A percentile compares a stretch with the other conserved stretches of the same genome.
Conservation (phyloP, 2,797 vertebrate species). For the Prunella strophiata region DNA sequence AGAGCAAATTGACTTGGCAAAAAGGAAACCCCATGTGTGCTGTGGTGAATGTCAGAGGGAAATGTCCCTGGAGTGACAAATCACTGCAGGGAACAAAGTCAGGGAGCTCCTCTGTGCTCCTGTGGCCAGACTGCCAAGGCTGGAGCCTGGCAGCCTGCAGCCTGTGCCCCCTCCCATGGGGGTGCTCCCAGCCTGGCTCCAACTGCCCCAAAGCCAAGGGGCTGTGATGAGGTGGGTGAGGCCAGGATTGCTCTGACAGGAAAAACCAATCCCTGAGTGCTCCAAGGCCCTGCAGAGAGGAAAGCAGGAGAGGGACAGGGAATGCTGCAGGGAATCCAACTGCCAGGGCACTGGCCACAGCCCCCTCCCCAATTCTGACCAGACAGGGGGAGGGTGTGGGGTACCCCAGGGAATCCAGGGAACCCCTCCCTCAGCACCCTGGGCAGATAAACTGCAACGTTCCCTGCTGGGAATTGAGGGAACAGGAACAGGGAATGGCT, state of each 20-base stretch:
- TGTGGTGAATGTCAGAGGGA: background rate
- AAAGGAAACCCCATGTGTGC: background rate
- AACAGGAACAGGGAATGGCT: background rate
- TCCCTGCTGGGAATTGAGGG: rapidly evolving
- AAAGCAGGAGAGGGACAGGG: rapidly evolving
- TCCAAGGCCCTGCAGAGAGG: background rate
- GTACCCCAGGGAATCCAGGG: background rate
- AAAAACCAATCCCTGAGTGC: background rate
- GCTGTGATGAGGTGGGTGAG: rapidly evolving
- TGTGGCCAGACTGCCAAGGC: background rate
- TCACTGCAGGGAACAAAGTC: background rate
- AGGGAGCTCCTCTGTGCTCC: background rate
- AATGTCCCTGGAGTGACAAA: background rate
- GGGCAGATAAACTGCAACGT: background rate
- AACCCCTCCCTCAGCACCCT: background rate
- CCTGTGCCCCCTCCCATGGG: rapidly evolving
- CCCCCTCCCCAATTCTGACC: background rate
- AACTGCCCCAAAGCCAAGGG: background rate
- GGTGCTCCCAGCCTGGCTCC: background rate
- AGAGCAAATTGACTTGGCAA: background rate
- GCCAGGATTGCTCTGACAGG: rapidly evolving
- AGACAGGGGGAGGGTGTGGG: background rate
- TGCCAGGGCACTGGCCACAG: rapidly evolving
- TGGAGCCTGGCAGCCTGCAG: background rate
- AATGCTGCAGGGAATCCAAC: background rate